Conservation (phyloP, 2,888 invertebrate genomes). For the Leucoptera coffeella region DNA sequence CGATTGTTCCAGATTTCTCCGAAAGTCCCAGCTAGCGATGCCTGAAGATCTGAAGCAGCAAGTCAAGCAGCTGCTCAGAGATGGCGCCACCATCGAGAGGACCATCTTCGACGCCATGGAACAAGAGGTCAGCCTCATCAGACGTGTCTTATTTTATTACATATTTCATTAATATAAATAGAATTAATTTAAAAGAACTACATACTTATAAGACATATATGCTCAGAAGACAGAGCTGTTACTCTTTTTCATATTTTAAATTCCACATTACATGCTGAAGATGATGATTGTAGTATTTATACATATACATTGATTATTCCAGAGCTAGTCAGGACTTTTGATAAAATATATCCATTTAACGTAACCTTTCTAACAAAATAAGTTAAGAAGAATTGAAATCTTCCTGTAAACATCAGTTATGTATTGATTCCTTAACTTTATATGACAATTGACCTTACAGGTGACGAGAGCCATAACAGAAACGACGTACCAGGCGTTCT, state of each 20-base stretch:
- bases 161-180: neutral
- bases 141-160: neutral
- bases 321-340: too few species aligned
- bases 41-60: conserved; percentile 73
- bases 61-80: conserved; percentile 69
- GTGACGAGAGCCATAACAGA: conserved; percentile 80
- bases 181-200: neutral
- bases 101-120: conserved; percentile 84
- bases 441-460: conserved; percentile 18
- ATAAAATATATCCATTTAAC: too few species aligned
- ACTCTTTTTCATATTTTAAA: too few species aligned
- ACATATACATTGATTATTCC: too few species aligned
- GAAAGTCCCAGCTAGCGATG: conserved; percentile 76
- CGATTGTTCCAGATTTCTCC: conserved; percentile 61
- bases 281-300: too few species aligned
- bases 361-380: too few species aligned
- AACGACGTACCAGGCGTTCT: conserved; percentile 87
- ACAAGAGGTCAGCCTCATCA: conserved; percentile 44
- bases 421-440: too few species aligned
- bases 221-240: too few species aligned
- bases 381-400: too few species aligned
- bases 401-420: too few species aligned
- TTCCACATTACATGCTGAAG: too few species aligned
- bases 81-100: conserved; percentile 62
- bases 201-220: too few species aligned